Evolutionary conservation across 1,140 invertebrate species (phyloP).

Genomic region (Drosophila novamexicana): DNA sequence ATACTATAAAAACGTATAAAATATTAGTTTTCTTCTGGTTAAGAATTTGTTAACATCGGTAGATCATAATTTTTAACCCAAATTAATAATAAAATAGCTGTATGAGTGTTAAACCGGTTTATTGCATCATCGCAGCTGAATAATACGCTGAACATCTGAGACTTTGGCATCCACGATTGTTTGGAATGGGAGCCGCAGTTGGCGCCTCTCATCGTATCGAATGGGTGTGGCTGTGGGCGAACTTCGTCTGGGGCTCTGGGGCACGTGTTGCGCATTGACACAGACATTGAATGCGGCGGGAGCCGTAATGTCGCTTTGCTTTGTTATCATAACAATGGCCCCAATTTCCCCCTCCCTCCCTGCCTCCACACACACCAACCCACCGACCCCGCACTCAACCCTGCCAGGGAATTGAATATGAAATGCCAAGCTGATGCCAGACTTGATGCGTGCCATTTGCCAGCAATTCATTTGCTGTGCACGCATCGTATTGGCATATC

Average conservation of each 20-base stretch:
- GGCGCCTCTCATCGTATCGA: conserved; percentile 1
- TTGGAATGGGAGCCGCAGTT: background rate
- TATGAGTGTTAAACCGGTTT: conserved; percentile 16
- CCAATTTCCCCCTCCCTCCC: background rate
- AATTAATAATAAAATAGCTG: conserved; percentile 6
- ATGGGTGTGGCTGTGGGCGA: background rate
- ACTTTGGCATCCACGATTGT: background rate
- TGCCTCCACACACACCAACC: too few species aligned
- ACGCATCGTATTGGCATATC: conserved; percentile 51
- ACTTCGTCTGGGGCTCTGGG: background rate
- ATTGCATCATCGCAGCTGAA: conserved; percentile 36
- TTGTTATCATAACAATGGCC: conserved; percentile 23
- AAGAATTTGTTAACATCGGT: background rate
- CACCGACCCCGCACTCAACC: too few species aligned
- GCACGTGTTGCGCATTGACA: conserved; percentile 34
- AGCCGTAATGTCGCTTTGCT: conserved; percentile 8
- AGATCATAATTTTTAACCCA: conserved; percentile 10
- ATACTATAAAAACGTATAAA: background rate
- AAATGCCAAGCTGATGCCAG: conserved; percentile 39
- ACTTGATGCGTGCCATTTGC: conserved; percentile 30
- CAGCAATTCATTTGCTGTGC: conserved; percentile 63
- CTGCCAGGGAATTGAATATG: conserved; percentile 41
- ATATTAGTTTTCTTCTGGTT: background rate
- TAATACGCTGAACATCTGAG: background rate
- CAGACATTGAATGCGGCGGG: conserved; percentile 8